Evolutionary conservation across 1,140 invertebrate genomes (phyloP).

Genomic region (Phthorimaea operculella): DNA sequence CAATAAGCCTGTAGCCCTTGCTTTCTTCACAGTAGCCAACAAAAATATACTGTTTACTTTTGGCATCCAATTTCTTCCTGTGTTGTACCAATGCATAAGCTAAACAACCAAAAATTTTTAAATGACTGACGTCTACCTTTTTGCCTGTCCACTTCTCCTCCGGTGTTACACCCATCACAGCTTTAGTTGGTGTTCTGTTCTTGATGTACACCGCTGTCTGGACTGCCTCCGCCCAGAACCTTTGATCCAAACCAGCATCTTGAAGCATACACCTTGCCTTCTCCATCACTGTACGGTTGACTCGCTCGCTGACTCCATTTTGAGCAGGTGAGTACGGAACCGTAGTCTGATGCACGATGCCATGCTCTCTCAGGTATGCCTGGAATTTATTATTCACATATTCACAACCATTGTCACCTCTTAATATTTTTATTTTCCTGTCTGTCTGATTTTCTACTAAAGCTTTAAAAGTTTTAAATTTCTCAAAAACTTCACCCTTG

Average conservation of each 20-base stretch:
- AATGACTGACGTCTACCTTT: slow-evolving; percentile 19
- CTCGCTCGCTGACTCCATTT: slow-evolving; percentile 55
- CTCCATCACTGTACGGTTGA: slow-evolving; percentile 49
- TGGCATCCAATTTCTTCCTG: slow-evolving; percentile 5
- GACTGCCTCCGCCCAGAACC: slow-evolving; percentile 55
- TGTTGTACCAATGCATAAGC: neutral
- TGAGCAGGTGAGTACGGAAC: slow-evolving; percentile 40
- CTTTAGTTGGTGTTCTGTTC: slow-evolving; percentile 31
- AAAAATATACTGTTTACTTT: slow-evolving; percentile 5
- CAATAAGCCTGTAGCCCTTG: slow-evolving; percentile 8
- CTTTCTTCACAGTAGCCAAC: slow-evolving; percentile 10
- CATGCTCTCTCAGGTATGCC: neutral
- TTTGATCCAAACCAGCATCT: slow-evolving; percentile 36
- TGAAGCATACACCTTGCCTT: slow-evolving; percentile 41
- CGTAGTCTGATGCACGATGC: slow-evolving; percentile 20
- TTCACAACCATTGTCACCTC: slow-evolving; percentile 6
- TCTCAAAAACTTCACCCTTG: slow-evolving; percentile 22
- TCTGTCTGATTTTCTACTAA: slow-evolving; percentile 35
- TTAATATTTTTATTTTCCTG: slow-evolving; percentile 14
- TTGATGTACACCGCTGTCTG: slow-evolving; percentile 51
- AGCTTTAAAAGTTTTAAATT: slow-evolving; percentile 32
- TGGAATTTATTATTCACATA: neutral
- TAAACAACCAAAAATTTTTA: slow-evolving; percentile 36
- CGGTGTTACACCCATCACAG: neutral
- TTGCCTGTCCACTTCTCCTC: neutral